Base-by-base conservation (phyloP, 2,797 vertebrate species). In the Heliangelus exortis region DNA sequence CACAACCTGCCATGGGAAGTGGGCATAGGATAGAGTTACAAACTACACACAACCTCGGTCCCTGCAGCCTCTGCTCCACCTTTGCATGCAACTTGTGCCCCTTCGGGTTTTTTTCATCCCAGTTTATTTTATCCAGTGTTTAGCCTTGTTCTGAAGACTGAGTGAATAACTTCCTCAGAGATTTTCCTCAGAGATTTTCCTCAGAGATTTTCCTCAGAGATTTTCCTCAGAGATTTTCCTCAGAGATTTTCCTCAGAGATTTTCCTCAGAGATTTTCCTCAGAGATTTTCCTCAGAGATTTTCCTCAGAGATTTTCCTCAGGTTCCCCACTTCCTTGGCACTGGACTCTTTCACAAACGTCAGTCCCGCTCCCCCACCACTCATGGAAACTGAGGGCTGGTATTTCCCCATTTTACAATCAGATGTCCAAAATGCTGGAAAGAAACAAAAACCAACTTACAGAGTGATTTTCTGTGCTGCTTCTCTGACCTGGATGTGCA, bases 51-150 rank as follows among this genome's bases (percentile, higher is more conserved):
- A 41, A 41, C 39, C 39, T 5, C 5, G 39, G 39, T 41, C 12
- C 39, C 39, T 41, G 12, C 39, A 36, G 34, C 34, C 34, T 36
- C 34, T 34, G 19, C 68, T 9, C 43, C 47, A 12, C 55, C 55
- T 51, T 8, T 2, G 12, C 19, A 9, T 2, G 5, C 6, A 6
- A 41, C 14, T 3, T 1, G 6, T 6, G 19, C 55, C 57, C 55
- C 18, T 6, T 47, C 41, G 39, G 39, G 39, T 41, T 22, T 43
- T 6, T 15, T 8, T 19, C 33, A 8, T 14, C 29, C 19, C 65
- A 8, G 11, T 13, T 23, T 15, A 21, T 12, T 50, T 39, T 15
- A 19, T 7, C 7, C 23, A 6, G 18, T 15, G 25, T 9, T 47
- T 16, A 67, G 15, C 45, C 54, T n/a, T 25, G 25, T 16, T 53